Conservation (phyloP, 2,888 invertebrate species). For the Hyposoter dolosus region DNA sequence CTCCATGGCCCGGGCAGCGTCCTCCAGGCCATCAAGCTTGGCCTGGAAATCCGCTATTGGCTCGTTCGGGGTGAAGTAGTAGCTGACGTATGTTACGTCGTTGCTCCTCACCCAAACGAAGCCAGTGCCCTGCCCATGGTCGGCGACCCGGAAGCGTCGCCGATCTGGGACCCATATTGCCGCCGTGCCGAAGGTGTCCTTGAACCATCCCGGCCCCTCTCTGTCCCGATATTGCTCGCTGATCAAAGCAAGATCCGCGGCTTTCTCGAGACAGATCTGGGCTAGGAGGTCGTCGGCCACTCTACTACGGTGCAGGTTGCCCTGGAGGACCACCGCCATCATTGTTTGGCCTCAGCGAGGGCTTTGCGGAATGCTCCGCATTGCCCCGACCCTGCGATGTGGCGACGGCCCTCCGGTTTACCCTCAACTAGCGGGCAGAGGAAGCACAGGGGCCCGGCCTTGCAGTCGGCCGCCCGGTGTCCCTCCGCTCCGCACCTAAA, state of each 20-base stretch:
- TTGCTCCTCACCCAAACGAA: slow-evolving; percentile 55
- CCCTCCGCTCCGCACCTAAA: slow-evolving; percentile 37
- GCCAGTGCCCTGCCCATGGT: slow-evolving; percentile 28
- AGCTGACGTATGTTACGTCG: slow-evolving; percentile 47
- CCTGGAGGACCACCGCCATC: slow-evolving; percentile 49
- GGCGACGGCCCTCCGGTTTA: not conserved
- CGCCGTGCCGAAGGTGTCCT: slow-evolving; percentile 50
- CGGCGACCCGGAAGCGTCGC: slow-evolving; percentile 17
- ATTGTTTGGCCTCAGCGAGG: slow-evolving; percentile 23
- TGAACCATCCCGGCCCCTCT: slow-evolving; percentile 24
- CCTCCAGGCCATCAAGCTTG: slow-evolving; percentile 54
- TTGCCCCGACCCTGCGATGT: slow-evolving; percentile 3
- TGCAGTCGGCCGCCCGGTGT: slow-evolving; percentile 46
- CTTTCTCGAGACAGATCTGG: slow-evolving; percentile 50
- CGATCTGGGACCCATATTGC: slow-evolving; percentile 58
- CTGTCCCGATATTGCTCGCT: slow-evolving; percentile 58
- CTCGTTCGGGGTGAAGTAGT: slow-evolving; percentile 67
- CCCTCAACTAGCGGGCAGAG: not conserved
- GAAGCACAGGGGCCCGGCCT: slow-evolving; percentile 19
- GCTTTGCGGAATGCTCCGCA: slow-evolving; percentile 45
- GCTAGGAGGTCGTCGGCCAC: slow-evolving; percentile 52
- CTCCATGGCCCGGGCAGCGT: slow-evolving; percentile 29
- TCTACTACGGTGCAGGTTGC: slow-evolving; percentile 57
- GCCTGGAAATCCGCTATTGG: slow-evolving; percentile 40
- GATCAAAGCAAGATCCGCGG: slow-evolving; percentile 41